Base-by-base conservation (phyloP, 2,888 invertebrate genomes). In the Ochropacha duplaris region DNA sequence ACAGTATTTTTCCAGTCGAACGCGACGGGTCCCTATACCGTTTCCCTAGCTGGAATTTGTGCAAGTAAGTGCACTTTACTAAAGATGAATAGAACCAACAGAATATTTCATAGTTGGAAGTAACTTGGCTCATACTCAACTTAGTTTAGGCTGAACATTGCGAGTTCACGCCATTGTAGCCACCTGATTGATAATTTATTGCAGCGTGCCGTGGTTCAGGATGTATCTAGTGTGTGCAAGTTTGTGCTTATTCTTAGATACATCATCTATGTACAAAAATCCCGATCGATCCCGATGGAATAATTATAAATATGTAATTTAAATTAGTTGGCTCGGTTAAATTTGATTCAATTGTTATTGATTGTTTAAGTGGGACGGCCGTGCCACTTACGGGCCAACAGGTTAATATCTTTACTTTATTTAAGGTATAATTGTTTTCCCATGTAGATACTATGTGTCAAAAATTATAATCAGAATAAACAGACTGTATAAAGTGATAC, bases 61-160 rank as follows among this genome's bases (percentile, higher is more conserved):
- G 79, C 81, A 78, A 82, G 78, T 81, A 81, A 84, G 78, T 83
- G 83, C 83, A 83, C 81, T 81, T 78, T 78, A 78, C 77, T 72
- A 72, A 71, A 68, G 69, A 79, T 84, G 85, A 87, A 87, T 84
- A 72, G 79, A 77, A 72, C 71, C 73, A 74, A 78, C 78, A 79
- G 81, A 86, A 83, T 87, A 87, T 85, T 86, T 84, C 81, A 87
- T 84, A 73, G 69, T 66, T 64, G 60, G 64, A 64, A 63, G 74
- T 68, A 83, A 84, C 81, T 86, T 86, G 84, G 86, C 83, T 76
- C 79, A 70, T 72, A 74, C 71, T 83, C 78, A 73, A 74, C 74
- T 65, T 80, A 84, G 76, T 81, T 81, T 76, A 72, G 69, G 65
- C 65, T 65, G 65, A 61, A 66, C 60, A 69, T 64, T 68, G 63